Conservation (phyloP, 2,113 vertebrate species). For the Solenodon paradoxus region DNA sequence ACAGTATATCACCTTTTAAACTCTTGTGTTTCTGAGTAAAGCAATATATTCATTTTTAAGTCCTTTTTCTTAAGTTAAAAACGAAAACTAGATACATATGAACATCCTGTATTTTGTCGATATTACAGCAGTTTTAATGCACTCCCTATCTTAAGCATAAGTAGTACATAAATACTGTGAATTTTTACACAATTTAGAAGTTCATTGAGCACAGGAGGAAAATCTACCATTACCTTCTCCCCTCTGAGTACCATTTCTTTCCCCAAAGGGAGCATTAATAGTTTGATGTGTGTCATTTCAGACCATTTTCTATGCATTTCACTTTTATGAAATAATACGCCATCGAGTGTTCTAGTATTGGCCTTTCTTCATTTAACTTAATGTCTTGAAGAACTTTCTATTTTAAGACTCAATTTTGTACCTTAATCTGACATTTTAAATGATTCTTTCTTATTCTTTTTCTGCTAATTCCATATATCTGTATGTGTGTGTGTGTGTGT, state of each 20-base stretch:
- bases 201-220: neutral
- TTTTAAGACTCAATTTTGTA: neutral
- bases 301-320: neutral
- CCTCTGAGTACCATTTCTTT: neutral
- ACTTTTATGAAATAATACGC: neutral
- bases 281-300: neutral
- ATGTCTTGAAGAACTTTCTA: neutral
- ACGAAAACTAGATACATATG: too few species aligned
- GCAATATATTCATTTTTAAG: neutral
- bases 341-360: neutral
- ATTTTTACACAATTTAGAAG: neutral
- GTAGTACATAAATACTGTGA: neutral
- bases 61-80: constrained; percentile 17
- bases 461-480: too few species aligned
- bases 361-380: neutral
- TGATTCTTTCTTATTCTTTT: too few species aligned
- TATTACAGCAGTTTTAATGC: neutral
- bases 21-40: neutral
- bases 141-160: neutral
- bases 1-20: neutral
- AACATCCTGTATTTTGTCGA: neutral
- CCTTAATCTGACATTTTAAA: neutral
- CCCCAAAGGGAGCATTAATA: neutral
- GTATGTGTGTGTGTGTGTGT: too few species aligned
- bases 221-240: neutral